Evolutionary conservation across 2,797 vertebrate genomes (phyloP), one percentile per base, ranked within the genome.

Genomic region (Sebastes hubbsi): DNA sequence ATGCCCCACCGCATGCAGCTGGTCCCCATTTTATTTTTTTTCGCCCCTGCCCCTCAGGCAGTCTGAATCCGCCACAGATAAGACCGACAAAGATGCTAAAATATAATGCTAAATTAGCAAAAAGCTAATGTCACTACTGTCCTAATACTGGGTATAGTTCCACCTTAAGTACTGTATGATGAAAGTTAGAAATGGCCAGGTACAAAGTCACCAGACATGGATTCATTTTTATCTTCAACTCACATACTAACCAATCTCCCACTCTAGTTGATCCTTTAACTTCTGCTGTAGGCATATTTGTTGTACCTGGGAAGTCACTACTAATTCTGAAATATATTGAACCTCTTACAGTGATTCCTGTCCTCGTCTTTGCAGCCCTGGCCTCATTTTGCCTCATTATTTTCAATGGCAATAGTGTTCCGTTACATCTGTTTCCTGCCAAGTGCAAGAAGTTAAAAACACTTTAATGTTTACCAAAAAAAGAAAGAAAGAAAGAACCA

Each of bases 321-420:
- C 59, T 70, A 61, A 84, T 72, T 75, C 29, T 71, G 38, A 78
- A 74, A 75, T 11, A 20, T 54, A 86, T 49, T 77, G 79, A 87
- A 81, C 59, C 64, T 78, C 74, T 77, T 46, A 29, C 52, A 81
- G 20, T 64, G 69, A 69, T 78, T 80, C 76, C 83, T 72, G 71
- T 78, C 79, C 65, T 69, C 78, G 87, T 86, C 83, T 87, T 78
- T 60, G 27, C 74, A 73, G 83, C 52, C 56, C 32, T 25, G 79
- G 81, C 78, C 81, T 84, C 75, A 65, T 75, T 82, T 56, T 62
- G 60, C 71, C 77, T 86, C 81, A 81, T 88, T 88, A 87, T 90
- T 90, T 89, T 78, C 32, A 77, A 78, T 77, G 80, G 87, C 84
- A 85, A 66, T 56, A 34, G 75, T 58, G 29, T 46, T 81, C 68